Percentiles rank a stretch among this genome's conserved stretches.
Evolutionary conservation across 2,888 invertebrate species (phyloP).

Genomic region (Biston stratarius): DNA sequence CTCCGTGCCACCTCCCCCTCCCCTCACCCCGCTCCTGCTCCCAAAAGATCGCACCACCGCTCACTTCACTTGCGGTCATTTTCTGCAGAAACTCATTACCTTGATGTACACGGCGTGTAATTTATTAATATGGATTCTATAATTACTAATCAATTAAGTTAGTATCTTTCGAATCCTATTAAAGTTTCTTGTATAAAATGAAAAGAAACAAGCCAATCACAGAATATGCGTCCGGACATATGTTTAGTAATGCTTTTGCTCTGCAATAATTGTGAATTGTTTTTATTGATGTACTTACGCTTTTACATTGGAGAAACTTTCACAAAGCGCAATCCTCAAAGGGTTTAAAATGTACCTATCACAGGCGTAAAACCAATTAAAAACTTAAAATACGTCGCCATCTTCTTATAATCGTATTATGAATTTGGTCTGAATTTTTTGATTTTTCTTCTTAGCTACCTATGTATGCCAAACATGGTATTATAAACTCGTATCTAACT

Average conservation of each 20-base stretch:
- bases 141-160: slow-evolving; percentile 20
- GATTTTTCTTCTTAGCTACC: no score
- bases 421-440: no score
- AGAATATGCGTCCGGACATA: no score
- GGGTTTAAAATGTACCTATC: no score
- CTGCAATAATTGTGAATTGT: no score
- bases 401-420: no score
- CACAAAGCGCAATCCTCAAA: no score
- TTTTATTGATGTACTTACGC: no score
- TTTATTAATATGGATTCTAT: slow-evolving; percentile 34
- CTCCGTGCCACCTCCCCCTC: slow-evolving; percentile 62
- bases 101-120: slow-evolving; percentile 48
- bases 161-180: slow-evolving; percentile 28
- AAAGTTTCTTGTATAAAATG: not conserved
- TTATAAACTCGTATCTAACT: not conserved
- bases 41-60: slow-evolving; percentile 56
- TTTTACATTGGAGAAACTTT: no score
- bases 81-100: slow-evolving; percentile 65
- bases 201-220: not conserved
- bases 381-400: no score
- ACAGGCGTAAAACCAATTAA: no score
- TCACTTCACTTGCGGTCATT: slow-evolving; percentile 67
- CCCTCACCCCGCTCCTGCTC: slow-evolving; percentile 45
- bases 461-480: not conserved
- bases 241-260: no score